Evolutionary conservation across 37 sponge, comb jelly and placozoan genomes (phyloP), one percentile per base, ranked within the genome.

Genomic region (Aphrocallistes beatrix): DNA sequence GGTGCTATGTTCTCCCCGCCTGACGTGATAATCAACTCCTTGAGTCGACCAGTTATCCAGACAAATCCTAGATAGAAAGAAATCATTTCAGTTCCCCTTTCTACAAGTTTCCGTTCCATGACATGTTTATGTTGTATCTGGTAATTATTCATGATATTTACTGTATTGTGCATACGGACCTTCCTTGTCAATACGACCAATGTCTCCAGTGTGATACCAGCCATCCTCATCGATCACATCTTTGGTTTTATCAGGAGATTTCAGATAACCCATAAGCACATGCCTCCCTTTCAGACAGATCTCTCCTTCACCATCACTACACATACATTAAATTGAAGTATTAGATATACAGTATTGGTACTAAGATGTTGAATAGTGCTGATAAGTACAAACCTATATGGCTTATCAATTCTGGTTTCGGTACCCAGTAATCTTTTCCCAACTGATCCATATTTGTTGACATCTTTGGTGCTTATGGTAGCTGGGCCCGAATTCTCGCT

Each of bases 1-100:
- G 99, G 99, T 37, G 99, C 95, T 36, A 98, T 83, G 81, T 97
- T 97, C 90, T 97, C 98, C 9, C 98, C 98, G 0, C 98, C 98
- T 25, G 90, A 84, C 8, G 99, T 98, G 37, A 97, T 94, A 37
- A 97, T 83, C 42, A 97, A 86, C 89, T 97, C 98, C 86, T 96
- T 96, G 69, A 92, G 86, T 17, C 97, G 90, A 36, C 97, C 97
- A 83, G 97, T 96, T 84, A 96, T 93, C 50, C 82, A 89, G 83
- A 93, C 86, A 82, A 88, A 96, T 34, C 91, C 94, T 94, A 83
- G 32, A 82, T 37, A 8, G n/a, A 37, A 38, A 81, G 37, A 0
- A 86, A 38, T 37, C n/a, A n/a, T n/a, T n/a, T n/a, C n/a, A n/a
- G n/a, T n/a, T n/a, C n/a, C n/a, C n/a, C n/a, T n/a, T n/a, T n/a